phyloP scores from a whole-genome alignment of 2,888 invertebrate species.

The Prostheceraeus crozeri region DNA sequence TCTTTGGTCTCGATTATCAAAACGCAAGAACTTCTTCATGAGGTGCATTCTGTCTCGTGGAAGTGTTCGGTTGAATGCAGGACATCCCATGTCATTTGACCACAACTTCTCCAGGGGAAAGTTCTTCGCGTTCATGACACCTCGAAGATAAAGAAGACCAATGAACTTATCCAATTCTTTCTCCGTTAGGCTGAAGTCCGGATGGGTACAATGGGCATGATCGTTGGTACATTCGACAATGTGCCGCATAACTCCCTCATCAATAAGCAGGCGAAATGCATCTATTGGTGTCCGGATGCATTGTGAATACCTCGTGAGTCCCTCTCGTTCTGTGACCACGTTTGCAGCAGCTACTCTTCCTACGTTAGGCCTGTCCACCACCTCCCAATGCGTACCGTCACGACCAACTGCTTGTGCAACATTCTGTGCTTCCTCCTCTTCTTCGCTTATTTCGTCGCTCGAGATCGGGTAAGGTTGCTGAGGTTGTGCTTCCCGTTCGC shows the following conservation, averaged over 20 bases:
- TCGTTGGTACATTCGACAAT: conserved; percentile 16
- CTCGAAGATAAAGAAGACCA: conserved; percentile 19
- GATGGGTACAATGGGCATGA: conserved; percentile 12
- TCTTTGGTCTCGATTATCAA: neutral
- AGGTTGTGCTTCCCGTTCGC: neutral
- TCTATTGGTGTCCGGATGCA: conserved; percentile 9
- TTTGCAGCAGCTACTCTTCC: conserved; percentile 22
- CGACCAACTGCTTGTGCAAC: conserved; percentile 22
- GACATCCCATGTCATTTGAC: conserved; percentile 1
- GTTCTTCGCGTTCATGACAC: conserved; percentile 19
- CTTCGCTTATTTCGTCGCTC: conserved; percentile 8
- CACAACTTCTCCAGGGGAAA: conserved; percentile 9
- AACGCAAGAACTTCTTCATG: conserved; percentile 4
- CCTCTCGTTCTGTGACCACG: conserved; percentile 20
- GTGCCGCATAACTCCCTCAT: conserved; percentile 8
- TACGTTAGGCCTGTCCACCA: conserved; percentile 16
- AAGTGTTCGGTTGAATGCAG: conserved; percentile 4
- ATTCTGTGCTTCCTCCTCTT: conserved; percentile 18
- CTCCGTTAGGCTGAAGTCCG: conserved; percentile 19
- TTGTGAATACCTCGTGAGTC: conserved; percentile 18
- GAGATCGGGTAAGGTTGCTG: conserved; percentile 19
- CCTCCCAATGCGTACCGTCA: conserved; percentile 20
- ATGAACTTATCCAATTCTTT: conserved; percentile 20
- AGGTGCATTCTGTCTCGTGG: conserved; percentile 8
- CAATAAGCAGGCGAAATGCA: conserved; percentile 23